Evolutionary conservation across 2,113 vertebrate species (phyloP).

Genomic region (Setophaga coronata): DNA sequence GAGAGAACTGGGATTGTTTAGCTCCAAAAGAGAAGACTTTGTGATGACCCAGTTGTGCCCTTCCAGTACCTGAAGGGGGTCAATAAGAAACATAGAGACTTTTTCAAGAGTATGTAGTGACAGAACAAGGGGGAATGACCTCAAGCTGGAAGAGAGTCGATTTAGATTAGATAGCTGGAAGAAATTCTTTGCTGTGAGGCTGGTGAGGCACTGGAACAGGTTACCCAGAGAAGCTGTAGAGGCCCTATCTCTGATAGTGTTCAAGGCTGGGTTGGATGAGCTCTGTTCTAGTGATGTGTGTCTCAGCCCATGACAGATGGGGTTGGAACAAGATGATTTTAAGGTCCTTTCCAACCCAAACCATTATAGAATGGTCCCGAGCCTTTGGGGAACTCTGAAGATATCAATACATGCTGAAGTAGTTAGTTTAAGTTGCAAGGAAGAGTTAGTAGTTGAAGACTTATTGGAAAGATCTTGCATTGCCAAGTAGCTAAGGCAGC

Average conservation of each 20-base stretch:
- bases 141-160: background rate
- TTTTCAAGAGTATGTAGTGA: background rate
- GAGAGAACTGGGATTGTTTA: background rate
- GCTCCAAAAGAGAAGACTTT: background rate
- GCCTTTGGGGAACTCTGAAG: background rate
- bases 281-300: background rate
- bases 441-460: background rate
- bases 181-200: background rate
- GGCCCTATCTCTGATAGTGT: background rate
- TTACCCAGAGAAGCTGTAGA: background rate
- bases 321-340: background rate
- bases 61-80: background rate
- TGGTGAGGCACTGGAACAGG: background rate
- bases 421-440: background rate
- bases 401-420: background rate
- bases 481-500: background rate
- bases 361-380: background rate
- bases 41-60: background rate
- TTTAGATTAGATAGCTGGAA: background rate
- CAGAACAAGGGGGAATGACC: background rate
- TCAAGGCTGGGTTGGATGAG: background rate
- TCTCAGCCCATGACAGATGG: background rate
- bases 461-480: background rate
- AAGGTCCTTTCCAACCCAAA: background rate
- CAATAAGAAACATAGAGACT: background rate